Percentiles rank a stretch among this genome's conserved stretches.
phyloP scores from a whole-genome alignment of 2,888 invertebrate species.

The Hydrotaea diabolus region DNA sequence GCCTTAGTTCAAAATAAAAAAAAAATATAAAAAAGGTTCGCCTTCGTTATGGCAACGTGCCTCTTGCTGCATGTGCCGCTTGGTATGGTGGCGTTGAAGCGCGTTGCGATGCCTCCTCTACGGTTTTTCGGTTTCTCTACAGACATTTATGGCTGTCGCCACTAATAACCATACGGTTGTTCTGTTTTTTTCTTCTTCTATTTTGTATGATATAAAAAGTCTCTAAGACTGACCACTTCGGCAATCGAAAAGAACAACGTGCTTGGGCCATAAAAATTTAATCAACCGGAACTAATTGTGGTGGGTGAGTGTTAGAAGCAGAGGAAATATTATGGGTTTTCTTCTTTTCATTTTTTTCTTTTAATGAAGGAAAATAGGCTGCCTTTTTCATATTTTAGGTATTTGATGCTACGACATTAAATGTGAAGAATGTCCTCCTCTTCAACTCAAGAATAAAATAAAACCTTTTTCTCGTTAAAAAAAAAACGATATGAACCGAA shows the following conservation, averaged over 20 bases:
- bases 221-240: slow-evolving; percentile 43
- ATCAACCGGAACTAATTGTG: slow-evolving; percentile 66
- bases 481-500: too few relatives aligned
- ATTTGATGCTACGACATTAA: not conserved
- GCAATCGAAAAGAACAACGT: slow-evolving; percentile 49
- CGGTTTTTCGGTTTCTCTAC: slow-evolving; percentile 54
- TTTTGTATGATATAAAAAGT: not conserved
- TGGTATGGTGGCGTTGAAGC: too few relatives aligned
- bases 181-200: not conserved
- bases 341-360: not conserved
- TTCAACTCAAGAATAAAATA: too few relatives aligned
- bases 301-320: slow-evolving; percentile 30
- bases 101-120: slow-evolving; percentile 19
- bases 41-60: slow-evolving; percentile 24
- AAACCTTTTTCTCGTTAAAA: not conserved
- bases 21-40: slow-evolving; percentile 42
- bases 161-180: slow-evolving; percentile 53
- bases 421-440: not conserved
- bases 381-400: not conserved
- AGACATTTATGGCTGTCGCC: slow-evolving; percentile 63
- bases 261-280: slow-evolving; percentile 58
- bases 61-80: slow-evolving; percentile 2
- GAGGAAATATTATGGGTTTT: not conserved
- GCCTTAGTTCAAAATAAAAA: not conserved
- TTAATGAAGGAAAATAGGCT: not conserved